A percentile compares a stretch with the other conserved stretches of the same genome.
phyloP scores from a whole-genome alignment of 1,140 invertebrate species.

The Platorchestia sp. region DNA sequence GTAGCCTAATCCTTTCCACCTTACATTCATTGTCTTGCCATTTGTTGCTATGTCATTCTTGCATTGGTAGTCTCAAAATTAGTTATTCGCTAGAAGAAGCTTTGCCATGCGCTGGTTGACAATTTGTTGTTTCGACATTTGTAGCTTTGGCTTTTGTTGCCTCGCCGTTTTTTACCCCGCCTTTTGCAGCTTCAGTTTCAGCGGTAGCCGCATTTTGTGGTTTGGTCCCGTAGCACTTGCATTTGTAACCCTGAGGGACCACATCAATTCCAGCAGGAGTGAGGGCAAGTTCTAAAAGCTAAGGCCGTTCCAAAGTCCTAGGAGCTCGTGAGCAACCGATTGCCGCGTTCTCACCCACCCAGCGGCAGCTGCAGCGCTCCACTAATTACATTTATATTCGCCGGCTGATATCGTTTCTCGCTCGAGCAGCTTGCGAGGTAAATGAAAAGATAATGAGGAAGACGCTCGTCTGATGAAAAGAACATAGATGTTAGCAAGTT shows the following conservation, averaged over 20 bases:
- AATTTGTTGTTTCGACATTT: not conserved
- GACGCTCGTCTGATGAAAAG: not conserved
- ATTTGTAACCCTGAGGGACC: not conserved
- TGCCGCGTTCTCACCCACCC: not conserved
- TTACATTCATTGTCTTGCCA: not conserved
- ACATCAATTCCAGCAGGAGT: not conserved
- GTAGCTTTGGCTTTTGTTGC: not conserved
- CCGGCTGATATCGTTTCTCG: not conserved
- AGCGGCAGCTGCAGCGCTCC: not conserved
- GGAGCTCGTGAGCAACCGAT: not conserved
- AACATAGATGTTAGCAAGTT: not conserved
- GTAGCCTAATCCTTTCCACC: too few species aligned
- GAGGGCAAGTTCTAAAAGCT: conserved; percentile 16
- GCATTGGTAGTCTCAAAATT: not conserved
- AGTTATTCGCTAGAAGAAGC: too few species aligned
- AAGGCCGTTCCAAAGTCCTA: not conserved
- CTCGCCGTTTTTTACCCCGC: not conserved
- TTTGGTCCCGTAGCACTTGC: not conserved
- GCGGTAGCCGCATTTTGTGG: not conserved
- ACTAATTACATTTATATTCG: not conserved
- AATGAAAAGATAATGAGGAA: not conserved
- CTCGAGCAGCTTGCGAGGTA: not conserved
- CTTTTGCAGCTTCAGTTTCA: not conserved
- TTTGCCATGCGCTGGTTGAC: not conserved
- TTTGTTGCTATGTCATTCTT: not conserved